Conservation (phyloP, 2,888 invertebrate genomes). For the Spialia ferax region DNA sequence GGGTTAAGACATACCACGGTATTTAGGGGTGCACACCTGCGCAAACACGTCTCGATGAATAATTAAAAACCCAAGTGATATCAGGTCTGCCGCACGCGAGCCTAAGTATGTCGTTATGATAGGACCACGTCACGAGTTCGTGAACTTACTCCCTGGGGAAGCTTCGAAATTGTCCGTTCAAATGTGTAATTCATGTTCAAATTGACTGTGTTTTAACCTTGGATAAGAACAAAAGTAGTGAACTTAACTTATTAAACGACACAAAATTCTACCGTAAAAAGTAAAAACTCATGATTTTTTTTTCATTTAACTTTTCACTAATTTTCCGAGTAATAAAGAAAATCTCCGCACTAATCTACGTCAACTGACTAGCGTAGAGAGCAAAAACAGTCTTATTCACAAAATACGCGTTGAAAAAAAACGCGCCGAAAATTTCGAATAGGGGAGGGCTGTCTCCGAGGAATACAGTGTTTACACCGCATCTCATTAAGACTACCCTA, state of each 20-base stretch:
- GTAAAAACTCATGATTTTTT: too few species aligned
- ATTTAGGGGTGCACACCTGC: constrained; percentile 74
- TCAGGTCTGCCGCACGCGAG: constrained; percentile 44
- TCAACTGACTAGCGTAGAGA: neutral
- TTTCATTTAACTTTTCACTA: too few species aligned
- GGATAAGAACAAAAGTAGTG: neutral
- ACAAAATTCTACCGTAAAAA: too few species aligned
- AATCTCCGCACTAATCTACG: constrained; percentile 15
- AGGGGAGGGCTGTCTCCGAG: constrained; percentile 60
- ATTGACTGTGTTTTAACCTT: neutral
- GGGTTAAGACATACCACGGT: constrained; percentile 51
- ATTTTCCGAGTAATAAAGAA: neutral
- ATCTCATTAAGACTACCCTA: constrained; percentile 73
- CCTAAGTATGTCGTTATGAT: constrained; percentile 27
- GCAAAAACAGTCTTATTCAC: constrained; percentile 38
- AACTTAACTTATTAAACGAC: too few species aligned
- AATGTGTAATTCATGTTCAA: too few species aligned
- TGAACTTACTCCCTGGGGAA: constrained; percentile 17
- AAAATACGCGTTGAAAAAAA: constrained; percentile 53
- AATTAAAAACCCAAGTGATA: constrained; percentile 57
- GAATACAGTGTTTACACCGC: constrained; percentile 74
- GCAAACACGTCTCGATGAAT: constrained; percentile 67
- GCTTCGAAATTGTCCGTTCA: neutral
- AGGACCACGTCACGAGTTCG: constrained; percentile 26
- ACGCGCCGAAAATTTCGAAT: constrained; percentile 41